Conservation (phyloP, 2,888 invertebrate species). For the Nomada hirtipes region DNA sequence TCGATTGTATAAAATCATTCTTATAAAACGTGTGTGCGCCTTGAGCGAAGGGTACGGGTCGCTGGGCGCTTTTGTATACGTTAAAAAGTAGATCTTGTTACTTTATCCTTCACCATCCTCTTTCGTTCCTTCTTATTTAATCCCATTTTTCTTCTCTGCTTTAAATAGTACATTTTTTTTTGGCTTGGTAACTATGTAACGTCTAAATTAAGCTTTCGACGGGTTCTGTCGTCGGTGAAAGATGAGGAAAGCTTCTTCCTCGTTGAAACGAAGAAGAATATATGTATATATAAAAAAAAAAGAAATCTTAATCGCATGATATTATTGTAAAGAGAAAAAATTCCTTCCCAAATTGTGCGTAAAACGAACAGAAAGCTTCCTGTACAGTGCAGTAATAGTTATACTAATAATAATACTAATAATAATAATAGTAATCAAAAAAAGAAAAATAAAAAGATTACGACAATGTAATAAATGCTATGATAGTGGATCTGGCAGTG, state of each 20-base stretch:
- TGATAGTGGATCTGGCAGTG: conserved; percentile 66
- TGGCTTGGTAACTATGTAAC: conserved; percentile 82
- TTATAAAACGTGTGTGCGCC: conserved; percentile 62
- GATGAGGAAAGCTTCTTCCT: conserved; percentile 14
- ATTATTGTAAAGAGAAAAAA: conserved; percentile 3
- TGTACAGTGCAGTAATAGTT: conserved; percentile 36
- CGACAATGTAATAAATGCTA: conserved; percentile 71
- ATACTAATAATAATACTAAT: conserved; percentile 8
- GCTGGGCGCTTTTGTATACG: conserved; percentile 33
- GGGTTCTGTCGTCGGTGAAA: conserved; percentile 13
- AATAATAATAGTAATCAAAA: conserved; percentile 10
- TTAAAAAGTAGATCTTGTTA: conserved; percentile 52
- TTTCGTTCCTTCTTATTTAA: conserved; percentile 20
- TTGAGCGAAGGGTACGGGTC: conserved; percentile 63
- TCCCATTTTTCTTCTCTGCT: conserved; percentile 34
- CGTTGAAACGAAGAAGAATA: conserved; percentile 12
- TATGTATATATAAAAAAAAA: background rate
- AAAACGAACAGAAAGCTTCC: conserved; percentile 42
- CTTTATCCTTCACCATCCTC: conserved; percentile 2
- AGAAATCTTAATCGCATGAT: background rate
- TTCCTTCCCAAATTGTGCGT: conserved; percentile 42
- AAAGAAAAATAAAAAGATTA: conserved; percentile 21
- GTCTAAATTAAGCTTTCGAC: conserved; percentile 71
- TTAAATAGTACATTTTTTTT: conserved; percentile 77
- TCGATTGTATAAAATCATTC: conserved; percentile 66